Evolutionary conservation across 2,113 vertebrate species (phyloP), one percentile per base, ranked within the genome.

Genomic region (Ictidomys tridecemlineatus): DNA sequence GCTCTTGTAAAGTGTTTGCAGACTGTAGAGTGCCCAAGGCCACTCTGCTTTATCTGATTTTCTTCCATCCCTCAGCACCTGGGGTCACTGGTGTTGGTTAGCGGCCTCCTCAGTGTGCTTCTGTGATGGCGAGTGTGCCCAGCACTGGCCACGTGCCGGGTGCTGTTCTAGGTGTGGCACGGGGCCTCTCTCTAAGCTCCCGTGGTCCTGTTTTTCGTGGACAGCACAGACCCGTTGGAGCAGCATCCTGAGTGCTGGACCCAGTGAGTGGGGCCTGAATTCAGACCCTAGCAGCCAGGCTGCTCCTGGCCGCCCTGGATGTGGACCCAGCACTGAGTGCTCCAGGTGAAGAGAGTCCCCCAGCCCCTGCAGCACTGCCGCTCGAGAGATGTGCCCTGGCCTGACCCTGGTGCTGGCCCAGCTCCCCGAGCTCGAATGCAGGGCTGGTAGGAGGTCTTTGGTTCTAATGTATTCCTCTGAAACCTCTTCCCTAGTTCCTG

Each of bases 1-100:
- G 32, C 26, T 37, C 14, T 53, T 94, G 13, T 56, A 11, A 72
- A 45, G 37, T 3, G 0, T 0, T 4, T 45, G 2, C 28, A 2
- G 10, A 12, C 4, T 69, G 28, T 61, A 24, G n/a, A 17, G 58
- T 24, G 1, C 24, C 72, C 26, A 14, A 2, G 22, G 13, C 61
- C 20, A 3, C 28, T 9, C 45, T 39, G 39, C 42, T 5, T 37
- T 48, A 16, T 37, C 73, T 53, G 51, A 51, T 65, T 39, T 42
- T 28, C 37, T 77, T 20, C 0, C 20, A 1, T 58, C 72, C 11
- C 28, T 39, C 4, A 2, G 7, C 18, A 24, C 34, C 87, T 42
- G 70, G 51, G 53, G 9, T 86, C 45, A 5, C 8, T 2, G 56
- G 45, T 32, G 9, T n/a, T 56, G 45, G 13, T 48, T 28, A 12